These are phyloP conservation scores for Melanchra persicariae DNA, from an alignment of 2,888 invertebrate species.

Conservation along the genomic window DNA sequence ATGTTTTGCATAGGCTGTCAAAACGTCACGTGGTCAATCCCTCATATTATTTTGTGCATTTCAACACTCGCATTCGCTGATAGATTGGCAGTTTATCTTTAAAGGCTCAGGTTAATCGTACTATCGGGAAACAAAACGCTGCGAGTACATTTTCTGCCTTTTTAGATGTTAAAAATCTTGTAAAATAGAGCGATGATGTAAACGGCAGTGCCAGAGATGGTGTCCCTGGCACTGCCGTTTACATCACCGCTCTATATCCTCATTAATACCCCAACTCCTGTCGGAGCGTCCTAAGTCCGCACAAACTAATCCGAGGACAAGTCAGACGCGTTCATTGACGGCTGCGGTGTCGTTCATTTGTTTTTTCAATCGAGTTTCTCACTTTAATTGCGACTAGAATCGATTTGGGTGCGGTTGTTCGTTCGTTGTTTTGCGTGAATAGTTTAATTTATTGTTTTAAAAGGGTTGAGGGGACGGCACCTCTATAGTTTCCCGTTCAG, in stretches of 20 bases:
- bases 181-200: no score
- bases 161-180: no score
- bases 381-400: conserved; percentile 48
- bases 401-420: conserved; percentile 24
- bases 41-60: no score
- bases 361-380: conserved; percentile 51
- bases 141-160: no score
- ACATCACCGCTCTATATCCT: conserved; percentile 12
- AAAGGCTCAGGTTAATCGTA: no score
- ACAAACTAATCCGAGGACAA: conserved; percentile 51
- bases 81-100: no score
- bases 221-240: neutral
- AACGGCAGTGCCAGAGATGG: no score
- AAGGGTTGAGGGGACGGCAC: neutral
- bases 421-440: neutral
- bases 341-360: conserved; percentile 46
- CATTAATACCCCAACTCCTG: conserved; percentile 30
- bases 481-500: neutral
- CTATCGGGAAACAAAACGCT: no score
- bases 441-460: neutral
- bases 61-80: no score
- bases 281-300: conserved; percentile 19
- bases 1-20: no score
- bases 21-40: no score
- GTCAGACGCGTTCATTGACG: conserved; percentile 56